These are phyloP conservation scores for Scytalopus superciliaris DNA, from an alignment of 2,113 vertebrate genomes.

Conservation along the genomic window DNA sequence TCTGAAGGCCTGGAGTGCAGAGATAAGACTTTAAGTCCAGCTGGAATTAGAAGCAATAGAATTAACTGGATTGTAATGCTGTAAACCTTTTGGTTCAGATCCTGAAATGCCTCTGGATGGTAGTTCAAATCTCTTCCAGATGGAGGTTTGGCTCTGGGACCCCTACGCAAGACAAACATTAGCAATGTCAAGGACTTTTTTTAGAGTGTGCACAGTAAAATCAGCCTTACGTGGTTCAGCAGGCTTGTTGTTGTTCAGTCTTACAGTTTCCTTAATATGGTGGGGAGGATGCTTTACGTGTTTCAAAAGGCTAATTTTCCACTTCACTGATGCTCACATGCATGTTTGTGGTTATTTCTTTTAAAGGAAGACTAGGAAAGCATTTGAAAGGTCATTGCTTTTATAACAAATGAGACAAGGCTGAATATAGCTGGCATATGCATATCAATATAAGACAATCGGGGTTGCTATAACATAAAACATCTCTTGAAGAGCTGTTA, in stretches of 20 bases:
- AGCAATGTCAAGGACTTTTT: slow-evolving; percentile 13
- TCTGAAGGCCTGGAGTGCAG: slow-evolving; percentile 70
- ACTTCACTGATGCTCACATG: background rate
- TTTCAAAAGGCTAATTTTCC: slow-evolving; percentile 28
- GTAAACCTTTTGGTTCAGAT: slow-evolving; percentile 65
- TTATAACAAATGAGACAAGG: slow-evolving; percentile 1
- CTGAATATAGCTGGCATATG: background rate
- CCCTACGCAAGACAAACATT: background rate
- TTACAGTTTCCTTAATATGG: background rate
- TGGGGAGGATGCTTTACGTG: background rate
- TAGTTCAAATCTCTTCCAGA: slow-evolving; percentile 53
- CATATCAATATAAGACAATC: slow-evolving; percentile 7
- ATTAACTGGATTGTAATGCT: slow-evolving; percentile 65
- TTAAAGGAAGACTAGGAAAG: background rate
- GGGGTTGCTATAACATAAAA: background rate
- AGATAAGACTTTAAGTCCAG: slow-evolving; percentile 78
- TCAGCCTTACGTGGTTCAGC: background rate
- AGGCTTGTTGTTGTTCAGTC: background rate
- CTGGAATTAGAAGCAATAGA: slow-evolving; percentile 70
- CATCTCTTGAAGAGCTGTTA: background rate
- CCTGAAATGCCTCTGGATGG: slow-evolving; percentile 61
- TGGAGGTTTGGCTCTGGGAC: slow-evolving; percentile 35
- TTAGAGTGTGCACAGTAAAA: background rate
- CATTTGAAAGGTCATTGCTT: slow-evolving; percentile 41
- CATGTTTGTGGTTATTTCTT: background rate